Base-by-base conservation (phyloP, 2,888 invertebrate species). In the Mimachlamys varia region DNA sequence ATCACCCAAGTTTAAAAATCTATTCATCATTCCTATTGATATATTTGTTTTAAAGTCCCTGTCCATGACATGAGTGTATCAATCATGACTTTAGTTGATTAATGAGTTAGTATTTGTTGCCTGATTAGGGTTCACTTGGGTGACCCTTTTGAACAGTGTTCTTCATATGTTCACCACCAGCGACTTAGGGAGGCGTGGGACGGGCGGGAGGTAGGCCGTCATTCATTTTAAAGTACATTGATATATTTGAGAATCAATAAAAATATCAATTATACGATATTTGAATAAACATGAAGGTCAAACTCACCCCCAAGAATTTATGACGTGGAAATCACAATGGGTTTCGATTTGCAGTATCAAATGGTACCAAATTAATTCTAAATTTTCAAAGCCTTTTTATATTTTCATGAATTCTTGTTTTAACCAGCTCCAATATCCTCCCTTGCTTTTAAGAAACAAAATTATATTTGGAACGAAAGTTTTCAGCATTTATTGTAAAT, bases 21-120 rank as follows among this genome's bases (percentile, higher is more conserved):
- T 58, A 58, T 76, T 76, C 76, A 76, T 76, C 33, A 76, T 33
- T 10, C 15, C 10, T 33, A 76, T 76, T 76, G 76, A 76, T 22
- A 76, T 76, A 76, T 76, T 76, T 76, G 76, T 76, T 33, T 76
- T 76, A 76, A 76, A 76, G 76, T 76, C 76, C 22, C 76, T 76
- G 76, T 22, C 58, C 58, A 19, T 76, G 76, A 76, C 76, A 33
- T n/a, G 12, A 13, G 17, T 33, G 33, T 76, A 76, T 76, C 76
- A 27, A 76, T 76, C 33, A 33, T 7, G 10, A 22, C 22, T 10
- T 62, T 1, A 27, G 33, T 76, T 76, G 76, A 76, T 76, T 76
- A 76, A 76, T 76, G 76, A 33, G 76, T 76, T 76, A 13, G 10
- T 33, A 13, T 76, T 76, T 76, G 76, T 76, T 7, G 76, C 0